Evolutionary conservation across 2,888 invertebrate species (phyloP).

Genomic region (Notocelia uddmanniana): DNA sequence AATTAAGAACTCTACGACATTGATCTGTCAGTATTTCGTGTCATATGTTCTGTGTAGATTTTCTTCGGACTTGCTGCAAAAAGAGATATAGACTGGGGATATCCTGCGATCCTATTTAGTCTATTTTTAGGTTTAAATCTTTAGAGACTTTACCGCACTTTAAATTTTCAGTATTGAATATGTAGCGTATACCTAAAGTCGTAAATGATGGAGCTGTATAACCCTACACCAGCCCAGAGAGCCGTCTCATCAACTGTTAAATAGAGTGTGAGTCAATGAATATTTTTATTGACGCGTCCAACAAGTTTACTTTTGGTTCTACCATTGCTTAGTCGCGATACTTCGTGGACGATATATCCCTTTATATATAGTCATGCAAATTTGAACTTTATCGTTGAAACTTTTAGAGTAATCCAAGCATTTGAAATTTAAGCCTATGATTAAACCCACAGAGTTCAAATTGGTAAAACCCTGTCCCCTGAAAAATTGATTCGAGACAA

Average conservation of each 20-base stretch:
- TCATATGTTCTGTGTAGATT: too few species aligned
- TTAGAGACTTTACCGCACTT: not conserved
- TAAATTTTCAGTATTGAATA: not conserved
- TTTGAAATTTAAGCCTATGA: constrained; percentile 54
- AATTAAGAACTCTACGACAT: too few species aligned
- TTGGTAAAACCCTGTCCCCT: constrained; percentile 41
- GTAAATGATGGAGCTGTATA: constrained; percentile 49
- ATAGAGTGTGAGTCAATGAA: constrained; percentile 84
- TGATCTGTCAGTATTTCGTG: too few species aligned
- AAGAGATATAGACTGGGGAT: too few species aligned
- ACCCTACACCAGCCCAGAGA: constrained; percentile 67
- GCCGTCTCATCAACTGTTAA: constrained; percentile 80
- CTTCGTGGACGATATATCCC: constrained; percentile 54
- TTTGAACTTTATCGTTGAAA: constrained; percentile 51
- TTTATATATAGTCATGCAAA: constrained; percentile 48
- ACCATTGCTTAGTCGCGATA: constrained; percentile 44
- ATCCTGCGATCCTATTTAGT: not conserved
- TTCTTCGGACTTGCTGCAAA: too few species aligned
- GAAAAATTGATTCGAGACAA: constrained; percentile 62
- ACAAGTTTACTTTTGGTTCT: constrained; percentile 65
- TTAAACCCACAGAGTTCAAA: constrained; percentile 55
- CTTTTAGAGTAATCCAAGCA: not conserved
- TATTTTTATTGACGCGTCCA: constrained; percentile 83
- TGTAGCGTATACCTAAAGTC: not conserved
- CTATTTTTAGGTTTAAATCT: too few species aligned